phyloP scores from a whole-genome alignment of 2,888 invertebrate genomes.

The Ochlodes sylvanus region DNA sequence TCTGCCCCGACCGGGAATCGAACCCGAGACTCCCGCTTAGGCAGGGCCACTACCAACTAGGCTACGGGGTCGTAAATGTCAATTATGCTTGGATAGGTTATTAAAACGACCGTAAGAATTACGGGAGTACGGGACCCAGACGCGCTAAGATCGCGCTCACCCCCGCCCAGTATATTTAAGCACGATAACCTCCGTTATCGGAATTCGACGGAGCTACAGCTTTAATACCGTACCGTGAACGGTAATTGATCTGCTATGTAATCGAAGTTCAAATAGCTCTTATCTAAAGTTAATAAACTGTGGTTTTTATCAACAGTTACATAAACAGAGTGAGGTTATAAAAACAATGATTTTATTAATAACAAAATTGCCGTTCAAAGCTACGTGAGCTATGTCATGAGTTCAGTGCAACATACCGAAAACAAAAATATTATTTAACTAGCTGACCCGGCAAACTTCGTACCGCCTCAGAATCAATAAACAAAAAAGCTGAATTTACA shows the following conservation, averaged over 20 bases:
- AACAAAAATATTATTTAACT: too few species aligned
- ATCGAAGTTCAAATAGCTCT: slow-evolving; percentile 24
- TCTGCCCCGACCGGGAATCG: too few species aligned
- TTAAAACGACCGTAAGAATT: too few species aligned
- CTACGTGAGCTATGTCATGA: too few species aligned
- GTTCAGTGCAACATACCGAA: too few species aligned
- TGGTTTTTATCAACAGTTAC: slow-evolving; percentile 8
- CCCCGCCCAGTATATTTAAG: slow-evolving; percentile 1
- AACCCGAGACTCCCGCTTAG: too few species aligned
- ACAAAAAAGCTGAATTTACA: too few species aligned
- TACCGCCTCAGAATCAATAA: too few species aligned
- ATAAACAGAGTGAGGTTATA: background rate
- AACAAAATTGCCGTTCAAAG: background rate
- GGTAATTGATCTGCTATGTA: slow-evolving; percentile 20
- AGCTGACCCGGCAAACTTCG: too few species aligned
- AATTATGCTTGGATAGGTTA: too few species aligned
- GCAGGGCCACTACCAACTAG: too few species aligned
- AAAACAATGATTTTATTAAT: slow-evolving; percentile 11
- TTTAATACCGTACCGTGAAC: slow-evolving; percentile 18
- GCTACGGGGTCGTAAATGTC: too few species aligned
- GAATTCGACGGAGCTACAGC: slow-evolving; percentile 16
- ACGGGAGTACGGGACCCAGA: slow-evolving; percentile 12
- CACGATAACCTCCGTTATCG: slow-evolving; percentile 28
- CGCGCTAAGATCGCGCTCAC: background rate
- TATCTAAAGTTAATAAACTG: slow-evolving; percentile 19